Evolutionary conservation across 2,888 invertebrate species (phyloP).

Genomic region (Acrobasis consociella): DNA sequence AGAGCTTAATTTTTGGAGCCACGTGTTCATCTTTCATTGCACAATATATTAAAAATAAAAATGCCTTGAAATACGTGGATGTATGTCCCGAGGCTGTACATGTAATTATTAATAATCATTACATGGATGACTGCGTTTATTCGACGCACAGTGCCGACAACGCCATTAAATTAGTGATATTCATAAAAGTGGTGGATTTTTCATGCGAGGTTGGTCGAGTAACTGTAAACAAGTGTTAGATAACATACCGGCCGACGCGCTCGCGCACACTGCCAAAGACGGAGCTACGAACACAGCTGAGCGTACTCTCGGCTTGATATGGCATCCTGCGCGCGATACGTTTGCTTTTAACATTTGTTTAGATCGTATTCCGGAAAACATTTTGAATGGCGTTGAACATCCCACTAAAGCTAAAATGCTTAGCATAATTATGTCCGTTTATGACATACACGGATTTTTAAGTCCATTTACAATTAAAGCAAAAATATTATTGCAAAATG

Average conservation of each 20-base stretch:
- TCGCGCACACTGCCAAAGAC: conserved; percentile 27
- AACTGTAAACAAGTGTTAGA: conserved; percentile 27
- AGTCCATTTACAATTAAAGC: conserved; percentile 23
- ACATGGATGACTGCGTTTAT: conserved; percentile 38
- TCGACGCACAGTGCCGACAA: conserved; percentile 15
- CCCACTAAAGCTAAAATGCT: conserved; percentile 11
- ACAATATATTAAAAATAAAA: conserved; percentile 37
- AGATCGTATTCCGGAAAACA: conserved; percentile 9
- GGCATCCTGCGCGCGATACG: conserved; percentile 20
- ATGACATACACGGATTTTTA: conserved; percentile 12
- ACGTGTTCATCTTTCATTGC: conserved; percentile 32
- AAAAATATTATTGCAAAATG: conserved; percentile 32
- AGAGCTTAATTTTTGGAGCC: conserved; percentile 34
- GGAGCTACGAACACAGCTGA: conserved; percentile 1
- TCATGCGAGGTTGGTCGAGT: conserved; percentile 27
- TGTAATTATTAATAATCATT: conserved; percentile 32
- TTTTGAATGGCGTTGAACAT: conserved; percentile 27
- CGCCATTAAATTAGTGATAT: conserved; percentile 21
- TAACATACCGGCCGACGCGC: conserved; percentile 25
- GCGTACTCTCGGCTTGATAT: conserved; percentile 21
- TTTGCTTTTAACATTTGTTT: conserved; percentile 20
- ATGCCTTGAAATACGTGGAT: conserved; percentile 28
- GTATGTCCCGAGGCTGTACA: conserved; percentile 28
- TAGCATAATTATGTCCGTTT: conserved; percentile 22
- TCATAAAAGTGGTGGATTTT: conserved; percentile 25